These are phyloP conservation scores for Drosophila watanabei DNA, from an alignment of 1,140 invertebrate genomes.

Conservation along the genomic window DNA sequence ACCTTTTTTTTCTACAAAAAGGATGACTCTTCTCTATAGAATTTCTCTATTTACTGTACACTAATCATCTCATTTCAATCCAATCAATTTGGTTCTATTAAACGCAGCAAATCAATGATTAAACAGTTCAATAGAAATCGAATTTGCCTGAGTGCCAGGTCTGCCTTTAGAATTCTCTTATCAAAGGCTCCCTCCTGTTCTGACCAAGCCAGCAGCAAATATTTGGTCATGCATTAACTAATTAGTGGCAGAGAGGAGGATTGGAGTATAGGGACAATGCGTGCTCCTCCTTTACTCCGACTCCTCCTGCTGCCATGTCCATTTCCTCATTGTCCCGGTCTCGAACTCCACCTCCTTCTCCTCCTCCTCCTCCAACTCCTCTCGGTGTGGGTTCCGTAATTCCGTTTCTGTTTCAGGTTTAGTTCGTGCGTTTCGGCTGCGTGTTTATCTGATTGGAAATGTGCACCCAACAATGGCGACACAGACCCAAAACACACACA, in stretches of 20 bases:
- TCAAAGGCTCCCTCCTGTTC: not conserved
- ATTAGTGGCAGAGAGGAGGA: slow-evolving; percentile 37
- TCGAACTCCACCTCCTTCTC: not conserved
- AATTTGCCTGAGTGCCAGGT: slow-evolving; percentile 25
- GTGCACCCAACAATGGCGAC: slow-evolving; percentile 77
- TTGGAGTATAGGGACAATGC: slow-evolving; percentile 34
- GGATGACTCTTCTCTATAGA: not conserved
- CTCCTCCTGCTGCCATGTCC: slow-evolving; percentile 15
- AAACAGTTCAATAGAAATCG: slow-evolving; percentile 25
- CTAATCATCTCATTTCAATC: not conserved
- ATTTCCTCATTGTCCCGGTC: slow-evolving; percentile 39
- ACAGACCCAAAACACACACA: slow-evolving; percentile 51
- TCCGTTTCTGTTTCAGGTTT: slow-evolving; percentile 47
- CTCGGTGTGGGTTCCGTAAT: slow-evolving; percentile 16
- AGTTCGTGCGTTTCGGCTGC: slow-evolving; percentile 70
- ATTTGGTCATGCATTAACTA: slow-evolving; percentile 78
- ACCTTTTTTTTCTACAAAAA: not conserved
- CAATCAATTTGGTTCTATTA: slow-evolving; percentile 23
- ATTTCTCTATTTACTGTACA: not conserved
- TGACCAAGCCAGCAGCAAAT: slow-evolving; percentile 32
- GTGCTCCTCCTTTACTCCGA: slow-evolving; percentile 2
- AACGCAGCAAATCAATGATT: slow-evolving; percentile 18
- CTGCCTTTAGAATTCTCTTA: slow-evolving; percentile 10
- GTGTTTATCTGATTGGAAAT: slow-evolving; percentile 78
- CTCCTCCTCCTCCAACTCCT: not conserved